Evolutionary conservation across 2,113 vertebrate species (phyloP), one percentile per base, ranked within the genome.

Genomic region (Daphoenositta chrysoptera): DNA sequence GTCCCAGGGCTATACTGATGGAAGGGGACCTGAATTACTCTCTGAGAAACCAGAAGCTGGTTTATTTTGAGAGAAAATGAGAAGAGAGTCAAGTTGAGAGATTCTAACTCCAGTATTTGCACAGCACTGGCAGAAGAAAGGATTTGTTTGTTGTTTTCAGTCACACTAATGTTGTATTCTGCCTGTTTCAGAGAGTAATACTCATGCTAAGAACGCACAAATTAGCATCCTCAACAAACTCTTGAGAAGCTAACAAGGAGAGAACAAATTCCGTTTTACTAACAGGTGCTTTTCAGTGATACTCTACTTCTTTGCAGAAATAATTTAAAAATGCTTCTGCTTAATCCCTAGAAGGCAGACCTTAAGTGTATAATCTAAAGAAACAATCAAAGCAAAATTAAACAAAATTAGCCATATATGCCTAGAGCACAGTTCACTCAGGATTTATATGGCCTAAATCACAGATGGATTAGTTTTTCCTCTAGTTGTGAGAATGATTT

Each of bases 361-460:
- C 65, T 78, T 87, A 90, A 82, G 72, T 65, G 44, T 39, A 53
- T 88, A 90, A 95, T 89, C 92, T 90, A 87, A 81, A 84, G 88
- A 79, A 95, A 94, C 22, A 78, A 95, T 94, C 80, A 76, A 76
- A 94, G 72, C 31, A 83, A 91, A 96, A 93, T 95, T 80, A 95
- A 91, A 93, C 66, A 64, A 92, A 96, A 96, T 93, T 85, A 97
- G 56, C 47, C 4, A 3, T 53, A 26, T 71, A 56, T 0, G 61
- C 85, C 82, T 75, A 76, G 57, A 96, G 69, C 84, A 92, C 4
- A 9, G 58, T 39, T 90, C 37, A 64, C 60, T 39, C 44, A 84
- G 70, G 76, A 71, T 83, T 86, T 37, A 79, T 85, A 82, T 78
- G 64, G 92, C 83, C 61, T 89, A 76, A 86, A 66, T 77, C 90